Percentiles rank a stretch among this genome's conserved stretches.
These are phyloP conservation scores for Pipistrellus pipistrellus DNA, from an alignment of 2,797 vertebrate genomes.

Conservation along the genomic window DNA sequence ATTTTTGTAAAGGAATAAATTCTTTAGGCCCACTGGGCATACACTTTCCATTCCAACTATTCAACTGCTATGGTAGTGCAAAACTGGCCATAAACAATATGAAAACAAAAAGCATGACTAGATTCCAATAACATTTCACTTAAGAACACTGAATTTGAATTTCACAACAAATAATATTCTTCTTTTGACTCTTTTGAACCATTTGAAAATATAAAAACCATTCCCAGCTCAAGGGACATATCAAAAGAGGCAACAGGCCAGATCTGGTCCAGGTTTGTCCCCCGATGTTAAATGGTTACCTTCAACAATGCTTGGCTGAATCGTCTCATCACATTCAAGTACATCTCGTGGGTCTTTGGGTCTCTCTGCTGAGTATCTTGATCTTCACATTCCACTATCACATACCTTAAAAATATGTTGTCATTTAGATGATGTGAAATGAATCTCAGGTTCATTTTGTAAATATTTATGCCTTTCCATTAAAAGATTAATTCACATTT, in stretches of 20 bases:
- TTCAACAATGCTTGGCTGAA: slow-evolving; percentile 98
- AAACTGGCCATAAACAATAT: neutral
- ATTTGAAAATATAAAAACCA: slow-evolving; percentile 47
- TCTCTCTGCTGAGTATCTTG: slow-evolving; percentile 98
- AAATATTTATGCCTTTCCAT: neutral
- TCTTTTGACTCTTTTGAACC: neutral
- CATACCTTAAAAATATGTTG: slow-evolving; percentile 92
- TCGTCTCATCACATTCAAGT: slow-evolving; percentile 97
- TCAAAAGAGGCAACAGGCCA: neutral
- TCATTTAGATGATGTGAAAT: neutral
- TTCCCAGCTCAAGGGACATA: neutral
- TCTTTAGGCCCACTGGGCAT: neutral
- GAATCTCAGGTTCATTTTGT: neutral
- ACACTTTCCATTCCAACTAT: neutral
- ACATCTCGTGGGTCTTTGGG: slow-evolving; percentile 98
- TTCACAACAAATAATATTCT: slow-evolving; percentile 16
- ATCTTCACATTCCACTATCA: slow-evolving; percentile 99
- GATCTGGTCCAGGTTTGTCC: too few species aligned
- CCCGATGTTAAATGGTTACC: slow-evolving; percentile 86
- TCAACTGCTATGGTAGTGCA: neutral
- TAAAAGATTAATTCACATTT: slow-evolving; percentile 13
- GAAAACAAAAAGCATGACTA: neutral
- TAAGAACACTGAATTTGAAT: neutral
- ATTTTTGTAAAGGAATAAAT: neutral
- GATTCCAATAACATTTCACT: neutral